phyloP scores from a whole-genome alignment of 2,113 vertebrate genomes.

The Chlorodrepanis virens region DNA sequence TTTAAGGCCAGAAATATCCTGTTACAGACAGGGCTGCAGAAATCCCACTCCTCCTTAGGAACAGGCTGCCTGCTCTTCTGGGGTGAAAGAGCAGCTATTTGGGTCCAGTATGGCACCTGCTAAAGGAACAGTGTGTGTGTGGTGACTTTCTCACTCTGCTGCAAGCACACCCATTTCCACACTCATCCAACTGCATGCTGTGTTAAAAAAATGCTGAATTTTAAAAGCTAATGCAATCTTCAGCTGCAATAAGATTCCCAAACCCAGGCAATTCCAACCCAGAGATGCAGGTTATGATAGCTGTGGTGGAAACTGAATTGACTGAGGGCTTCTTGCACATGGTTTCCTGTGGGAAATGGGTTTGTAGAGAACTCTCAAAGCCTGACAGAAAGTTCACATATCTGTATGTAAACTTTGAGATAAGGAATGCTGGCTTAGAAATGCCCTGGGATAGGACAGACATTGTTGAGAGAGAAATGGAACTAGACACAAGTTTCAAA shows the following conservation, averaged over 20 bases:
- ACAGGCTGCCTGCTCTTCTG: background rate
- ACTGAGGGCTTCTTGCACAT: background rate
- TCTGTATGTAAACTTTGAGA: background rate
- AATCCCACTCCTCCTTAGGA: background rate
- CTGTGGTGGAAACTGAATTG: background rate
- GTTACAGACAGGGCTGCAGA: background rate
- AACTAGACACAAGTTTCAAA: background rate
- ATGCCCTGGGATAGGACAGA: background rate
- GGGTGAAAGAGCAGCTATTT: background rate
- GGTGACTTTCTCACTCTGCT: background rate
- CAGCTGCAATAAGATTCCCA: background rate
- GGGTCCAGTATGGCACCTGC: background rate
- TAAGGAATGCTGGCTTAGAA: background rate
- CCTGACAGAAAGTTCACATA: background rate
- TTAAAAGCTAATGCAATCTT: background rate
- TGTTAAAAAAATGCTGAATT: background rate
- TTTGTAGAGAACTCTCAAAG: background rate
- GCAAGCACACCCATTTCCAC: background rate
- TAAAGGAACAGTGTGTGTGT: background rate
- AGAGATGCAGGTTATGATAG: accelerated
- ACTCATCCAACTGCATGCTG: accelerated
- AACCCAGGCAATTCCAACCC: background rate
- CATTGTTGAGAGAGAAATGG: background rate
- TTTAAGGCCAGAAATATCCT: background rate
- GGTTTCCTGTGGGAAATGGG: background rate